These are phyloP conservation scores for Plecturocebus donacophilus DNA, from an alignment of 2,113 vertebrate genomes.

Conservation along the genomic window DNA sequence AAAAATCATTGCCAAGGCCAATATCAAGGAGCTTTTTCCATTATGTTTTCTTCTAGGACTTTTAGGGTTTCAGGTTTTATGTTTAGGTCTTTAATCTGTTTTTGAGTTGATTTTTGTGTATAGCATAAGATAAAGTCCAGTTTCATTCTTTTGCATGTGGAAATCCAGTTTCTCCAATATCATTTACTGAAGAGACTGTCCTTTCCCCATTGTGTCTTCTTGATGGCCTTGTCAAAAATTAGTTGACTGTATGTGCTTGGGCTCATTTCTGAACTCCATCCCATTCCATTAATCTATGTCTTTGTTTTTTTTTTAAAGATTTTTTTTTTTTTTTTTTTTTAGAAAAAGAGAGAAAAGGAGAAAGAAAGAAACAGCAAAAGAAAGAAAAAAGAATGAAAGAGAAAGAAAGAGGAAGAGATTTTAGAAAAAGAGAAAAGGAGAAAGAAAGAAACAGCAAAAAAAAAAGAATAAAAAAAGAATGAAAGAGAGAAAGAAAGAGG, in stretches of 20 bases:
- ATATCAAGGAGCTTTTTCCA: background rate
- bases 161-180: background rate
- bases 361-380: too few species aligned
- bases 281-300: background rate
- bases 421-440: too few species aligned
- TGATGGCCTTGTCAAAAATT: background rate
- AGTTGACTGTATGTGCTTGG: background rate
- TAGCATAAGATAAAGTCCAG: background rate
- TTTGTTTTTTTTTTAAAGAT: too few species aligned
- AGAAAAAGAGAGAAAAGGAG: too few species aligned
- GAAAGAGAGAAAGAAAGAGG: too few species aligned
- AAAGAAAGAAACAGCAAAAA: too few species aligned
- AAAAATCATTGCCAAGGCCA: background rate
- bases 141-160: background rate
- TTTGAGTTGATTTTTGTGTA: background rate
- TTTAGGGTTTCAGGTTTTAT: background rate
- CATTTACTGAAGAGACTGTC: background rate
- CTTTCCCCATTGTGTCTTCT: background rate
- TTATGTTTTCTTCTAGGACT: background rate
- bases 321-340: too few species aligned
- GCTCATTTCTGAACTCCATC: background rate
- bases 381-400: too few species aligned
- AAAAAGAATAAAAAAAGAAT: too few species aligned
- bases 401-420: too few species aligned
- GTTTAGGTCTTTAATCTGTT: background rate